These are phyloP conservation scores for Ichneumon xanthorius DNA, from an alignment of 2,888 invertebrate genomes.

Conservation along the genomic window DNA sequence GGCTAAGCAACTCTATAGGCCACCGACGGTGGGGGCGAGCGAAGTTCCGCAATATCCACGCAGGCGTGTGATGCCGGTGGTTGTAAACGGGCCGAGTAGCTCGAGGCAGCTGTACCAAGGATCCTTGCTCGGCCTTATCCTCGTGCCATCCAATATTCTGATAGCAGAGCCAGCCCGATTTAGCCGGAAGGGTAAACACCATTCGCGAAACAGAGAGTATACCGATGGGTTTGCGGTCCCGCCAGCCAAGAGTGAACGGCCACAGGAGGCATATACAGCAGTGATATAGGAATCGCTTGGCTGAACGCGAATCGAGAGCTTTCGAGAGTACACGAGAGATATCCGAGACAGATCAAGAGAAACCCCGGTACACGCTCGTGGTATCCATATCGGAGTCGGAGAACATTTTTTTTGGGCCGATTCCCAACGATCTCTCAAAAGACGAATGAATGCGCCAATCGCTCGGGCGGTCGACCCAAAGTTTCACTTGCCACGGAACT, in stretches of 20 bases:
- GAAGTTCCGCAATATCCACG: conserved; percentile 46
- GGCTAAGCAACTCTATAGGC: conserved; percentile 18
- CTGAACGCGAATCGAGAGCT: conserved; percentile 22
- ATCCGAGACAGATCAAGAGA: conserved; percentile 16
- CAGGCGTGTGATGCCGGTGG: conserved; percentile 45
- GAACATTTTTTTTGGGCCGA: background rate
- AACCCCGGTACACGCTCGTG: background rate
- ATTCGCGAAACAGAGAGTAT: conserved; percentile 50
- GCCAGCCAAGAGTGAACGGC: conserved; percentile 12
- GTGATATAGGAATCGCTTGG: conserved; percentile 18
- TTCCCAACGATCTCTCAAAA: background rate
- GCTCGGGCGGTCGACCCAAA: background rate
- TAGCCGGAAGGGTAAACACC: conserved; percentile 56
- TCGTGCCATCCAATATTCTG: conserved; percentile 44
- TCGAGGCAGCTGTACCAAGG: conserved; percentile 42
- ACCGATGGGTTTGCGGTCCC: conserved; percentile 18
- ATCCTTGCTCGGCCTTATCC: conserved; percentile 48
- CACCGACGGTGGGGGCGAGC: background rate
- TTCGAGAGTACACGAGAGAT: conserved; percentile 26
- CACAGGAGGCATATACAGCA: background rate
- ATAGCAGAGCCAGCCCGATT: conserved; percentile 44
- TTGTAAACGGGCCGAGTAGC: conserved; percentile 57
- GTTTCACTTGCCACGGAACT: background rate
- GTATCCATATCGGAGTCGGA: background rate
- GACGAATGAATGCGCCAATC: background rate